phyloP scores from a whole-genome alignment of 2,113 vertebrate species.

The Origma solitaria region DNA sequence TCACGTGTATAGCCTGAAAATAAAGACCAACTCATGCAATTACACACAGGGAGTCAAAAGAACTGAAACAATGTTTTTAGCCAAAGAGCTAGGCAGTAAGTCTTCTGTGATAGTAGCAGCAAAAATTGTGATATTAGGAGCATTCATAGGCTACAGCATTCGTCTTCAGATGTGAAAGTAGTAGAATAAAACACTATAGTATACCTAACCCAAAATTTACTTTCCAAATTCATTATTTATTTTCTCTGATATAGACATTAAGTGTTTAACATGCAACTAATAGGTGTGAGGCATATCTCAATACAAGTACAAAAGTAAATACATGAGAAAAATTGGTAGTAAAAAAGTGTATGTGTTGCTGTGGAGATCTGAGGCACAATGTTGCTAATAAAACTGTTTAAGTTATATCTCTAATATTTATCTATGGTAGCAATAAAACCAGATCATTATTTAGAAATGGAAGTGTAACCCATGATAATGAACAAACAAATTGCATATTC shows the following conservation, averaged over 20 bases:
- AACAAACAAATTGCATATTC: slow-evolving; percentile 36
- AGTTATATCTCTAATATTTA: slow-evolving; percentile 5
- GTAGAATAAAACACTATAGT: neutral
- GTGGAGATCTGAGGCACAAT: neutral
- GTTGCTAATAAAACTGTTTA: neutral
- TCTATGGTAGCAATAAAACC: neutral
- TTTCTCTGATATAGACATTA: neutral
- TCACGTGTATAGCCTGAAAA: neutral
- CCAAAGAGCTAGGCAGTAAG: neutral
- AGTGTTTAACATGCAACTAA: neutral
- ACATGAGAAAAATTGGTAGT: neutral
- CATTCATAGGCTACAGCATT: neutral
- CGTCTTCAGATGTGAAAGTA: neutral
- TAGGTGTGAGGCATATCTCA: neutral
- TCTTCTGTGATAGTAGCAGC: neutral
- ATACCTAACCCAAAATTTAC: neutral
- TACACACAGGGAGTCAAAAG: neutral
- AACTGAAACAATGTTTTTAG: neutral
- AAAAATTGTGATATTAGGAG: neutral
- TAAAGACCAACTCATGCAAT: neutral
- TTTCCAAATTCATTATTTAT: neutral
- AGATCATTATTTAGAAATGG: neutral
- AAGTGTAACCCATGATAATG: neutral
- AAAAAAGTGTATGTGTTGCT: neutral
- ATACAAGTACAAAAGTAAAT: neutral